Conservation (phyloP, 2,888 invertebrate species). For the Leptinotarsa tumamoca region DNA sequence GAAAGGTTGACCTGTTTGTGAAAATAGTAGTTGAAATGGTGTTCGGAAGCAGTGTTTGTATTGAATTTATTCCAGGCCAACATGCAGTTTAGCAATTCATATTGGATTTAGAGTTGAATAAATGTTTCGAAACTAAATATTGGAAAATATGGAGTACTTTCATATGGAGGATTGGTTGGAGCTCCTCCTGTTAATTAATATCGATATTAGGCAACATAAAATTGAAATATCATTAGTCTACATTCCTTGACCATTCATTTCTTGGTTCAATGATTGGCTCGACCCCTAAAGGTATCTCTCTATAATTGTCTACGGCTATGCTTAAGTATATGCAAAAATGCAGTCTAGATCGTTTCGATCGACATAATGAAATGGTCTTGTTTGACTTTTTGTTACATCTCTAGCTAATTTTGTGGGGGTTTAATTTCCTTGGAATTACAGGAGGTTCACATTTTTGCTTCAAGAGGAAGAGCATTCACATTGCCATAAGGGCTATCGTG, state of each 20-base stretch:
- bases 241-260: background rate
- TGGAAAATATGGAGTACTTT: too few species aligned
- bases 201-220: too few species aligned
- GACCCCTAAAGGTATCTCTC: background rate
- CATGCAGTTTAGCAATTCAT: too few species aligned
- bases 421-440: background rate
- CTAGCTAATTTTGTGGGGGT: slow-evolving; percentile 1
- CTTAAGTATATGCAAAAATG: slow-evolving; percentile 11
- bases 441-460: background rate
- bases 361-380: background rate
- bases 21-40: too few species aligned
- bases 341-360: slow-evolving; percentile 3
- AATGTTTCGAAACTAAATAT: too few species aligned
- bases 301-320: slow-evolving; percentile 9
- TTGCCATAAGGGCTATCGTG: background rate
- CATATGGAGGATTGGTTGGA: too few species aligned
- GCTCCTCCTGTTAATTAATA: too few species aligned
- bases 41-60: too few species aligned
- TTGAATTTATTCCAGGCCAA: too few species aligned
- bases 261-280: background rate
- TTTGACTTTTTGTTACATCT: background rate
- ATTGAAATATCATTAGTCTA: too few species aligned
- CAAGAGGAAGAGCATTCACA: background rate
- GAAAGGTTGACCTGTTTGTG: too few species aligned
- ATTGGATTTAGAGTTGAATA: too few species aligned